Evolutionary conservation across 2,113 vertebrate species (phyloP).

Genomic region (Aleadryas rufinucha): DNA sequence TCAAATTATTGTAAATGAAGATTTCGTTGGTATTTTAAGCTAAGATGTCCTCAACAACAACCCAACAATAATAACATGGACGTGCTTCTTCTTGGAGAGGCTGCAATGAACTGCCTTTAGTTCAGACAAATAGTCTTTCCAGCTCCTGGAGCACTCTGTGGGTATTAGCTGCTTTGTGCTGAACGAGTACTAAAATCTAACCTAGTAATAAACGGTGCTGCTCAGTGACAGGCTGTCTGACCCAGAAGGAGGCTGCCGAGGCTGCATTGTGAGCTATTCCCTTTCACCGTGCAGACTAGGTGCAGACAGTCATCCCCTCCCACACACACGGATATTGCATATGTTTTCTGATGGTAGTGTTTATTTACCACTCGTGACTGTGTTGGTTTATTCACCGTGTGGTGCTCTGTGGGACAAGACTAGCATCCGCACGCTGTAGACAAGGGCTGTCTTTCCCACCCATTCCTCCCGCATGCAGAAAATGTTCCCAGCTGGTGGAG

Average conservation of each 20-base stretch:
- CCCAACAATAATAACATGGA: not conserved
- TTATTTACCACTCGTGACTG: slow-evolving; percentile 39
- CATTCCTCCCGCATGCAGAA: not conserved
- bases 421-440: slow-evolving; percentile 52
- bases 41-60: not conserved
- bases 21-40: not conserved
- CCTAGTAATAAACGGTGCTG: not conserved
- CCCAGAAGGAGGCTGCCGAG: slow-evolving; percentile 54
- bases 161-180: not conserved
- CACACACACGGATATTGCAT: not conserved
- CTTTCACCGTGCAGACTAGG: not conserved
- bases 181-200: not conserved
- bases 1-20: not conserved
- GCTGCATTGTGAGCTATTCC: slow-evolving; percentile 51
- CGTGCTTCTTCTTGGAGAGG: not conserved
- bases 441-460: slow-evolving; percentile 60
- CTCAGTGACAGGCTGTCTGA: slow-evolving; percentile 56
- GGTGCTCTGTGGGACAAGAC: slow-evolving; percentile 68
- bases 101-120: not conserved
- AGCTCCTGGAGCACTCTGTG: not conserved
- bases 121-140: slow-evolving; percentile 10
- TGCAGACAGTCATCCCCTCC: not conserved
- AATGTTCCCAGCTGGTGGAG: slow-evolving; percentile 27
- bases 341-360: slow-evolving; percentile 71
- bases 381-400: slow-evolving; percentile 52